These are phyloP conservation scores for Branchellion lobata DNA, from an alignment of 2,888 invertebrate species.

Conservation along the genomic window DNA sequence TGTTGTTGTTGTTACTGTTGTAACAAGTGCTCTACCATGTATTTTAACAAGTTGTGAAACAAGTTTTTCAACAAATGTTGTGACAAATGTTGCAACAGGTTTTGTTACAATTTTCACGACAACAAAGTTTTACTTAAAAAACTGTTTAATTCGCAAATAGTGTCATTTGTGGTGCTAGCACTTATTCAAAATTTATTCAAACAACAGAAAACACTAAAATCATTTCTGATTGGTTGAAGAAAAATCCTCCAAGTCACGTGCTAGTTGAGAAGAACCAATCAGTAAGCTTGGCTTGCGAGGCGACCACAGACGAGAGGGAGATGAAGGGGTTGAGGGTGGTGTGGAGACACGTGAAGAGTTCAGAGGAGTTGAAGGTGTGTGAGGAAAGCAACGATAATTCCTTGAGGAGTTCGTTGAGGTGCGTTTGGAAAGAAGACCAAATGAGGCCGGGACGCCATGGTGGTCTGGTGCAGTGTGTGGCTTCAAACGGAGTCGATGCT, in stretches of 20 bases:
- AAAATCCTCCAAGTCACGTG: not conserved
- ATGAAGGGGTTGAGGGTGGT: not conserved
- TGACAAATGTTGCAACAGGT: too few species aligned
- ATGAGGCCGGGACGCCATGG: not conserved
- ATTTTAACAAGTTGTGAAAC: too few species aligned
- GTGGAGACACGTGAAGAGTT: not conserved
- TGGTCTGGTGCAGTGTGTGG: not conserved
- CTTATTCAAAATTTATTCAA: too few species aligned
- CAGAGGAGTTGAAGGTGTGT: not conserved
- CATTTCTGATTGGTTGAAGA: not conserved
- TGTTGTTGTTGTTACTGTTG: too few species aligned
- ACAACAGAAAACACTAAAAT: not conserved
- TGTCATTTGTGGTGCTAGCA: too few species aligned
- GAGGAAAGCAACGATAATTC: not conserved
- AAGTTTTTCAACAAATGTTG: too few species aligned
- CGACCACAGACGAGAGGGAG: not conserved
- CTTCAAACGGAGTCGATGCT: not conserved
- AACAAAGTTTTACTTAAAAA: too few species aligned
- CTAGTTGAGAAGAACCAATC: not conserved
- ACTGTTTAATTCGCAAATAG: too few species aligned
- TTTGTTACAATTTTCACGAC: too few species aligned
- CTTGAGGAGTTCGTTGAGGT: not conserved
- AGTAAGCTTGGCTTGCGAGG: not conserved
- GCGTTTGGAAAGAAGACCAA: not conserved
- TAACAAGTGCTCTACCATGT: too few species aligned